Evolutionary conservation across 2,797 vertebrate genomes (phyloP).

Genomic region (Oceanodroma leucorhoa): DNA sequence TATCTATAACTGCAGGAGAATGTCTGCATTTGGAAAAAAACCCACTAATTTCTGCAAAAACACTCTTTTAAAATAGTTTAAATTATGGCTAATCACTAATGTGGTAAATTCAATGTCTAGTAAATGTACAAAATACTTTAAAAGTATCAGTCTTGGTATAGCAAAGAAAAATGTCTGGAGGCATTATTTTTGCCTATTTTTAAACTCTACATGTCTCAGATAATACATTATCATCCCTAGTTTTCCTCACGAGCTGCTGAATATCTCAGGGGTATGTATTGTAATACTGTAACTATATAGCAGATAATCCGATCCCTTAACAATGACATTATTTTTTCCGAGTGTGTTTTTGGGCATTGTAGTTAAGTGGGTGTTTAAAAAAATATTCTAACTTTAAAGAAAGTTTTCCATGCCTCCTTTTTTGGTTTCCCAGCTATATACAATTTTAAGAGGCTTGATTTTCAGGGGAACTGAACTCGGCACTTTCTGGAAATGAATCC

Average conservation of each 20-base stretch:
- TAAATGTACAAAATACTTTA: background rate
- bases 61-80: background rate
- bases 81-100: background rate
- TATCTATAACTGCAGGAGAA: background rate
- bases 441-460: background rate
- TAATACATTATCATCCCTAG: background rate
- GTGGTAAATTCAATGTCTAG: background rate
- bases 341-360: background rate
- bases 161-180: background rate
- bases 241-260: background rate
- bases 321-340: background rate
- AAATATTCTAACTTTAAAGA: background rate
- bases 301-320: background rate
- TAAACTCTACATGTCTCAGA: background rate
- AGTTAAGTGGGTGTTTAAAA: background rate
- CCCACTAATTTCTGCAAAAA: background rate
- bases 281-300: background rate
- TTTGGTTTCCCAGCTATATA: background rate
- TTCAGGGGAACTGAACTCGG: background rate
- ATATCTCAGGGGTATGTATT: background rate
- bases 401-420: background rate
- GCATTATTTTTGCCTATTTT: constrained; percentile 16
- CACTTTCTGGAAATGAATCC: constrained; percentile 7
- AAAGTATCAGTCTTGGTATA: background rate
- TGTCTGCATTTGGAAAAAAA: background rate